These are phyloP conservation scores for Apamea monoglypha DNA, from an alignment of 2,888 invertebrate species.

Conservation along the genomic window DNA sequence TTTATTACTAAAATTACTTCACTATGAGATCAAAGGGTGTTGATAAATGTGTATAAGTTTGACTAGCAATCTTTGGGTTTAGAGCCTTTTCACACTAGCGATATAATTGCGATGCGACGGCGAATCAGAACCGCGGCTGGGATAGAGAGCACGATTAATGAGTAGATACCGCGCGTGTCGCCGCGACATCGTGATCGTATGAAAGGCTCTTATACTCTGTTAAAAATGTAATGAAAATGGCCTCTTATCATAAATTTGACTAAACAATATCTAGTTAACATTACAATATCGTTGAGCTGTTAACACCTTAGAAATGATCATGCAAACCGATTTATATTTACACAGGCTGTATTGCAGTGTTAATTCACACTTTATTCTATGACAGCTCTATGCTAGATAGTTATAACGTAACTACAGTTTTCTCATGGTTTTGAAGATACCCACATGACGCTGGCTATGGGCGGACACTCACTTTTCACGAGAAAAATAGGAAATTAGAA, in stretches of 20 bases:
- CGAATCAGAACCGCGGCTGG: not conserved
- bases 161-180: conserved; percentile 2
- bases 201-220: conserved; percentile 56
- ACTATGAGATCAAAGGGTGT: conserved; percentile 72
- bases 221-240: conserved; percentile 70
- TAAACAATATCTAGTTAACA: conserved; percentile 80
- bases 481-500: not conserved
- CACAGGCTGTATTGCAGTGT: conserved; percentile 75
- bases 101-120: conserved; percentile 14
- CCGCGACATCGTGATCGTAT: conserved; percentile 19
- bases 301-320: conserved; percentile 84
- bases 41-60: conserved; percentile 62
- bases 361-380: conserved; percentile 66
- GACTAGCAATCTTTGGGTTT: conserved; percentile 64
- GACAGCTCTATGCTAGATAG: conserved; percentile 67
- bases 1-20: conserved; percentile 71
- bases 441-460: not conserved
- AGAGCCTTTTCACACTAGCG: conserved; percentile 31
- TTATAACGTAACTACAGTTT: not conserved
- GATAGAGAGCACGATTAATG: not conserved
- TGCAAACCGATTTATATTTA: conserved; percentile 86
- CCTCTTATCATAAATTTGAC: conserved; percentile 79
- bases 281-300: conserved; percentile 87
- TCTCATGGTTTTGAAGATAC: not conserved
- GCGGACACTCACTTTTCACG: too few species aligned